Evolutionary conservation across 2,113 vertebrate genomes (phyloP), one percentile per base, ranked within the genome.

Genomic region (Myrmecophaga tridactyla): DNA sequence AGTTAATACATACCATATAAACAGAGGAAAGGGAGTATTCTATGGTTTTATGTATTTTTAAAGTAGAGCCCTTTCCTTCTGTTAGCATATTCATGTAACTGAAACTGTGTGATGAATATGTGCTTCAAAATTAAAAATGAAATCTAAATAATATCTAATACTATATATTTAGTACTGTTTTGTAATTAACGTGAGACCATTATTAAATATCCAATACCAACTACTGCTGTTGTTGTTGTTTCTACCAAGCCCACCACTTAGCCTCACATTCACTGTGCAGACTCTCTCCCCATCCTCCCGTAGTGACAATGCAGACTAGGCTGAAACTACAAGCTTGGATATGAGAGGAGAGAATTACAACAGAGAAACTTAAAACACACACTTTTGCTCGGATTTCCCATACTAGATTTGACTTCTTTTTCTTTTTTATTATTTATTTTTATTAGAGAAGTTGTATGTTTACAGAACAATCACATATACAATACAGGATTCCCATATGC

Each of bases 331-430:
- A 91, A 23, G 20, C 27, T 73, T 89, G 29, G 65, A 72, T 43
- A 89, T 63, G 72, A 75, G 36, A 80, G 11, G 53, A 84, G 88
- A 97, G n/a, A 87, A 84, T 92, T 84, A 88, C 34, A 90, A 73
- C 73, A 95, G 20, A 93, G 36, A 75, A 96, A 53, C 77, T 72
- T 83, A 87, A 86, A 89, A 90, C 41, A 23, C 63, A 81, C 77
- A 29, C 46, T 84, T 88, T 34, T 51, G 34, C 51, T 87, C 77
- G 67, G 51, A 94, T 77, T 81, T 81, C 56, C 77, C 81, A 93
- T 69, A 25, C 46, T 7, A 1, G 17, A 17, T 46, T 70, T 93
- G 63, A 58, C 58, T 90, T 86, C 75, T 62, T 27, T 56, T 21
- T 56, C 75, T 62, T 23, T 56, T 21, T 56, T 56, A 48, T 48